These are phyloP conservation scores for Ceratina japonica DNA, from an alignment of 1,140 invertebrate species.

Conservation along the genomic window DNA sequence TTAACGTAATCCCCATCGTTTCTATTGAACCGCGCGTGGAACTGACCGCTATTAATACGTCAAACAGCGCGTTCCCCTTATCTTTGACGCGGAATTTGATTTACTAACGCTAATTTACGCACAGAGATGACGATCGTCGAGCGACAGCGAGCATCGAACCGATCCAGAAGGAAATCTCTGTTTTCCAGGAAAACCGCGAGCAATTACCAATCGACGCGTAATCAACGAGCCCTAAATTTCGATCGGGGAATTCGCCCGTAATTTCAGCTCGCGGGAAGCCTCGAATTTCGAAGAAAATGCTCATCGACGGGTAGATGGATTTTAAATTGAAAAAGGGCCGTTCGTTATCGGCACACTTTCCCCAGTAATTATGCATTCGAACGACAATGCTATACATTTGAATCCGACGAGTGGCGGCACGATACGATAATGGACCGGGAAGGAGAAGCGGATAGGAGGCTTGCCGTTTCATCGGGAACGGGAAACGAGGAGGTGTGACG, in stretches of 20 bases:
- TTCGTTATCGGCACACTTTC: conserved; percentile 24
- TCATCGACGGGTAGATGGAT: background rate
- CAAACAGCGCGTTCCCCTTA: conserved; percentile 2
- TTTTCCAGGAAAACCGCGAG: background rate
- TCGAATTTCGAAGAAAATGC: background rate
- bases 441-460: background rate
- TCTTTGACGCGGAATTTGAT: background rate
- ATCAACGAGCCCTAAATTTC: conserved; percentile 14
- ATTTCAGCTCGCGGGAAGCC: background rate
- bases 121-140: too few relatives aligned
- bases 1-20: conserved; percentile 14
- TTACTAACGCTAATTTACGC: background rate
- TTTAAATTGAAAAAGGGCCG: conserved; percentile 1
- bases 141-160: background rate
- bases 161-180: background rate
- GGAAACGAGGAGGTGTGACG: conserved; percentile 33
- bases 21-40: background rate
- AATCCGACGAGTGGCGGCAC: background rate
- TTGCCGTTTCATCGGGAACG: conserved; percentile 5
- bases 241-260: too few relatives aligned
- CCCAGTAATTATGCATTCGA: conserved; percentile 22
- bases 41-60: conserved; percentile 27
- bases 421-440: conserved; percentile 30
- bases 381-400: conserved; percentile 6
- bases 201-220: background rate